Evolutionary conservation across 2,797 vertebrate genomes (phyloP), one percentile per base, ranked within the genome.

Genomic region (Jordanella pulchra): DNA sequence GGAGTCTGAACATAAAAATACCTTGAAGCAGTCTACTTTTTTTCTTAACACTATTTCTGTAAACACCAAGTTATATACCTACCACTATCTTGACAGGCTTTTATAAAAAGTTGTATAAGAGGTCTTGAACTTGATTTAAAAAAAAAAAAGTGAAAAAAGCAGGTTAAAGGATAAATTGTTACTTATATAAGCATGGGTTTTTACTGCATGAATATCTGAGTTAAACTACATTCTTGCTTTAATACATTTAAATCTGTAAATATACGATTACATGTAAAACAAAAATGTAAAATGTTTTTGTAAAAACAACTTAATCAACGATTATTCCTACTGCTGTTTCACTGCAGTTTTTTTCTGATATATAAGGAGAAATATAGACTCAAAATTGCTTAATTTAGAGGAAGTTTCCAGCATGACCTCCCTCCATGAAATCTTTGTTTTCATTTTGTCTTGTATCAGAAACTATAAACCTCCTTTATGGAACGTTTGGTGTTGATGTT

Each of bases 211-310:
- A 61, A 39, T 23, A 39, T 10, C 58, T 61, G 4, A 2, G 4
- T 61, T 39, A 39, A 61, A 39, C 35, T 23, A 35, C 25, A 28
- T 21, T 2, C 9, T 15, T 32, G 9, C 23, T 39, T 23, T 61
- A 23, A 39, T 32, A n/a, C 58, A 61, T 61, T 39, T 39, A 61
- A 61, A 61, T 39, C n/a, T n/a, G n/a, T n/a, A n/a, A n/a, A n/a
- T n/a, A n/a, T n/a, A n/a, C n/a, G n/a, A n/a, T n/a, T n/a, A n/a
- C n/a, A n/a, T n/a, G n/a, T n/a, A n/a, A n/a, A n/a, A n/a, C n/a
- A n/a, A n/a, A n/a, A n/a, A n/a, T n/a, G n/a, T n/a, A n/a, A n/a
- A n/a, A n/a, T n/a, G n/a, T n/a, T n/a, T n/a, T n/a, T n/a, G n/a
- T n/a, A n/a, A n/a, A 58, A 21, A 11, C 17, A 10, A 15, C 18